Base-by-base conservation (phyloP, 2,113 vertebrate species). In the Copsychus sechellarum region DNA sequence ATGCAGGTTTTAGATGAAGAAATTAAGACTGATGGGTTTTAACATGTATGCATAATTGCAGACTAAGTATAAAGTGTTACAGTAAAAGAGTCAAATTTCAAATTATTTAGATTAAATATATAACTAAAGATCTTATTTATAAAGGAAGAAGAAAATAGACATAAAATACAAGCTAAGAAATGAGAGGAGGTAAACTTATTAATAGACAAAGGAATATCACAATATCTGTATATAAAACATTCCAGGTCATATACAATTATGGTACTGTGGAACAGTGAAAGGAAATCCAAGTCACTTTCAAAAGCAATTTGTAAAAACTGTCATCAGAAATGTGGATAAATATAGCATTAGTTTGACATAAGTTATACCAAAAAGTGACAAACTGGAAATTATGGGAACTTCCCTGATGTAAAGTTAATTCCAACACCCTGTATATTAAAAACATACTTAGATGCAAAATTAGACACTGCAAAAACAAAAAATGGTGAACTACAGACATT, bases 181-280 rank as follows among this genome's bases (percentile, higher is more conserved):
- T 40, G 82, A 58, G 47, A 47, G n/a, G 25, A 62, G 9, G 28
- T 14, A 58, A 78, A 62, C 7, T 60, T 50, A 50, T 11, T 65
- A 86, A 48, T 1, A 93, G n/a, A 61, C 14, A 69, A 70, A 89
- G 50, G 10, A 73, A 17, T 28, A 71, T 33, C 18, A 78, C 12
- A 45, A 9, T 71, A 65, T n/a, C 19, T 51, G 78, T 5, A 31
- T 16, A 43, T 14, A 72, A 84, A 71, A 29, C 22, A 67, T 34
- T 33, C 31, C 40, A 71, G 34, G 16, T 67, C 25, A 73, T 31
- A 62, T 4, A 45, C 0, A 0, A 40, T 48, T 40, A 71, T 16
- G 26, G 71, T 82, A 70, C 21, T 43, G 24, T n/a, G 31, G 24
- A 76, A 42, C 6, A 71, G 29, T 47, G 26, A 80, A 93, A 90